Percentiles rank a stretch among this genome's conserved stretches.
phyloP scores from a whole-genome alignment of 1,140 invertebrate species.

The Hypsibius dujardini region DNA sequence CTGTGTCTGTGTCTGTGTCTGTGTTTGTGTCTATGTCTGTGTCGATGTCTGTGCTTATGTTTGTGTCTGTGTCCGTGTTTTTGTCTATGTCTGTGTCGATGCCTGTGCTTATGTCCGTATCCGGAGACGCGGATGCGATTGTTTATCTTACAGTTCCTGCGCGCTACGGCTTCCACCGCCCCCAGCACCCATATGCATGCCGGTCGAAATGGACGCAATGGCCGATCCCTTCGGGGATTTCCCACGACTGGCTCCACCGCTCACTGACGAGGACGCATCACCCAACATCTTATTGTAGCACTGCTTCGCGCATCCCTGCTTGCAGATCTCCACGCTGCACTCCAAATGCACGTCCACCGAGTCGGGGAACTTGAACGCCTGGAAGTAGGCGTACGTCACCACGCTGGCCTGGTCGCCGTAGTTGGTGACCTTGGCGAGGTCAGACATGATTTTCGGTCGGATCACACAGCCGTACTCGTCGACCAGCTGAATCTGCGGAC shows the following conservation, averaged over 20 bases:
- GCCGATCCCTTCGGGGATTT: constrained; percentile 26
- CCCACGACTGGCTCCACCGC: neutral
- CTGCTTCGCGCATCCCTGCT: constrained; percentile 45
- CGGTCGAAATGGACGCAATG: constrained; percentile 17
- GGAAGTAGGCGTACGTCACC: constrained; percentile 70
- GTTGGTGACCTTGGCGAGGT: constrained; percentile 85
- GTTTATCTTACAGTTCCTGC: too few species aligned
- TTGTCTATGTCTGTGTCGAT: too few species aligned
- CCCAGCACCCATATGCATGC: too few species aligned
- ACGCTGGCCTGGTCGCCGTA: constrained; percentile 78
- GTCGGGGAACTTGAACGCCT: constrained; percentile 55
- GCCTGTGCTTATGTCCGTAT: too few species aligned
- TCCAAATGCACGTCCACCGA: constrained; percentile 58
- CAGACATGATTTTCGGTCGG: constrained; percentile 72
- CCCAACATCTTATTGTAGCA: constrained; percentile 17
- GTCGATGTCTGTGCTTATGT: too few species aligned
- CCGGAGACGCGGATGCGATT: too few species aligned
- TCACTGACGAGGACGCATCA: too few species aligned
- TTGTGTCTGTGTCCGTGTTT: too few species aligned
- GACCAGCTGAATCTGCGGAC: constrained; percentile 79
- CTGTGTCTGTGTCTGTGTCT: too few species aligned
- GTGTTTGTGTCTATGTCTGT: too few species aligned
- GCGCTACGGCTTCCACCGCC: too few species aligned
- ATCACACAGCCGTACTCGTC: constrained; percentile 80
- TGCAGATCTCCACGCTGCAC: constrained; percentile 65